Evolutionary conservation across 1,140 invertebrate genomes (phyloP).

Genomic region (Drosophila sechellia): DNA sequence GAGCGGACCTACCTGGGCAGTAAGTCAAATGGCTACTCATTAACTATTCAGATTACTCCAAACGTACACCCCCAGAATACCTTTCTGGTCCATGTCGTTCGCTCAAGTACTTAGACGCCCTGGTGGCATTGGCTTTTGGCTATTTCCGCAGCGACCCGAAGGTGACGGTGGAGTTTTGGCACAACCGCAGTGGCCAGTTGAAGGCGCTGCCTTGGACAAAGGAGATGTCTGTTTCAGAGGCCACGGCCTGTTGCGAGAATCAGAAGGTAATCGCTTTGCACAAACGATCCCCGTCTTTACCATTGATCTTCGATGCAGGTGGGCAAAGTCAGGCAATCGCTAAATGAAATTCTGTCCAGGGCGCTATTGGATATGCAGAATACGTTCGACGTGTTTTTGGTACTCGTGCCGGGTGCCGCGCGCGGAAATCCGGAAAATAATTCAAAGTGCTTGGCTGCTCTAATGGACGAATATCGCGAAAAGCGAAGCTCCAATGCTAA

Average conservation of each 20-base stretch:
- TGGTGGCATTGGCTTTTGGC: conserved; percentile 70
- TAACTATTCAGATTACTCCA: background rate
- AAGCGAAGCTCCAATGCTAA: conserved; percentile 66
- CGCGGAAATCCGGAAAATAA: conserved; percentile 66
- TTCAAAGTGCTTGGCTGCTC: conserved; percentile 41
- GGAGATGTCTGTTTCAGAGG: conserved; percentile 57
- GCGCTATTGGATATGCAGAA: conserved; percentile 38
- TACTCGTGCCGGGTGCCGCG: conserved; percentile 65
- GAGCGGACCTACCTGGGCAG: conserved; percentile 64
- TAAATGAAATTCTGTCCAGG: conserved; percentile 43
- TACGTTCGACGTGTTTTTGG: conserved; percentile 73
- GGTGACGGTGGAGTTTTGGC: conserved; percentile 63
- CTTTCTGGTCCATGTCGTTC: conserved; percentile 51
- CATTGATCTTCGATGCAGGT: conserved; percentile 21
- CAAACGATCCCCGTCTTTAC: no score
- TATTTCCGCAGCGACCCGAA: conserved; percentile 64
- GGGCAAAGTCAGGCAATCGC: conserved; percentile 56
- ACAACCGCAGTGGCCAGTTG: conserved; percentile 46
- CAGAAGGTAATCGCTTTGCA: conserved; percentile 18
- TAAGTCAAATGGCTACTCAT: conserved; percentile 24
- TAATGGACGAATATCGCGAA: conserved; percentile 67
- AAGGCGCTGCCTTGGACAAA: conserved; percentile 53
- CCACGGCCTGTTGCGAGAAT: conserved; percentile 39
- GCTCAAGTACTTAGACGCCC: conserved; percentile 63
- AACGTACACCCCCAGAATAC: conserved; percentile 24